A percentile compares a stretch with the other conserved stretches of the same genome.
phyloP scores from a whole-genome alignment of 2,797 vertebrate species.

The Onychomys leucogaster region DNA sequence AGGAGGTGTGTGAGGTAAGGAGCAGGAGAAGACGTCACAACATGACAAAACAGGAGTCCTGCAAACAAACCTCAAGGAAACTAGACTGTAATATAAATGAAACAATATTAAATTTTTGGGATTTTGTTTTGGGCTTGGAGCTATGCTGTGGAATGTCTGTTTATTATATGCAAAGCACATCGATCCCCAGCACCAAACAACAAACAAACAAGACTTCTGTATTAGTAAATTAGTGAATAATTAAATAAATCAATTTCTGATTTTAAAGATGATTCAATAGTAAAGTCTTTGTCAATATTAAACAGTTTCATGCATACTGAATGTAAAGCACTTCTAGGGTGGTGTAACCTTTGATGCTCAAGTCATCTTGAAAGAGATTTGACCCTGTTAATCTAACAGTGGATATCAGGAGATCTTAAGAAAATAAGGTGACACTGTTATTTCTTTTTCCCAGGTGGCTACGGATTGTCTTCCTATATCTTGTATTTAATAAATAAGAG shows the following conservation, averaged over 20 bases:
- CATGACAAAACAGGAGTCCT: background rate
- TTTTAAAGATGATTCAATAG: background rate
- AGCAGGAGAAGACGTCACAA: background rate
- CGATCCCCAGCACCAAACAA: background rate
- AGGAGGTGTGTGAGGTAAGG: background rate
- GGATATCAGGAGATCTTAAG: background rate
- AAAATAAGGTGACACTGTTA: conserved; percentile 13
- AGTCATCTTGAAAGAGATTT: background rate
- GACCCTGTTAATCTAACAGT: conserved; percentile 19
- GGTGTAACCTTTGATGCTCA: background rate
- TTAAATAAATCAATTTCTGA: background rate
- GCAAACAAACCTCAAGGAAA: background rate
- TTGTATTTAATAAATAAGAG: conserved; percentile 19
- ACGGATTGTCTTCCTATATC: background rate
- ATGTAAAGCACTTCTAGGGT: background rate
- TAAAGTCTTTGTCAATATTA: background rate
- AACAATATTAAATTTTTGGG: background rate
- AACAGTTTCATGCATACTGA: background rate
- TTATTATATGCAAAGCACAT: background rate
- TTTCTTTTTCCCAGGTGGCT: background rate
- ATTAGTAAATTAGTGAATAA: background rate
- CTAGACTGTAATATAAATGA: background rate
- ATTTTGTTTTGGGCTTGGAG: background rate
- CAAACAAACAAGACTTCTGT: background rate
- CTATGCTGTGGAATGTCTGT: background rate